Conservation (phyloP, 2,888 invertebrate genomes). For the Aleiodes leptofemur region DNA sequence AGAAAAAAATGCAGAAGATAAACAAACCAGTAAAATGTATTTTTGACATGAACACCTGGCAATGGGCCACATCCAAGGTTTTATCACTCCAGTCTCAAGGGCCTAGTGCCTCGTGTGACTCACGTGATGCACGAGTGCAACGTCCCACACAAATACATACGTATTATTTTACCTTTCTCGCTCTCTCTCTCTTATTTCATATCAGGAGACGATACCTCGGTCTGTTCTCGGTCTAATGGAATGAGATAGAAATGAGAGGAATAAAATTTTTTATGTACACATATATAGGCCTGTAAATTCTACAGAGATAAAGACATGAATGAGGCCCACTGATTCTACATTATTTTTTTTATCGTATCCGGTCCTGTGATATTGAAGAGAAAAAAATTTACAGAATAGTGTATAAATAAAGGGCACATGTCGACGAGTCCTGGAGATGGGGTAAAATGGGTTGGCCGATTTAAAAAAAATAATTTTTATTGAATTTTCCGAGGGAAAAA, state of each 20-base stretch:
- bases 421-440: neutral
- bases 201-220: neutral
- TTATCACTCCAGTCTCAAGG: slow-evolving; percentile 27
- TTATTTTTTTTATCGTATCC: slow-evolving; percentile 10
- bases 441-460: no score
- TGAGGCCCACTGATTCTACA: slow-evolving; percentile 32
- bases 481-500: no score
- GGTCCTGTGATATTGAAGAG: neutral
- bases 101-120: neutral
- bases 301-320: slow-evolving; percentile 27
- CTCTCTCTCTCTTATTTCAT: slow-evolving; percentile 10
- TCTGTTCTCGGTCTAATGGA: slow-evolving; percentile 18
- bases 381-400: neutral
- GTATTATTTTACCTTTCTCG: neutral
- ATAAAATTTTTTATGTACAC: slow-evolving; percentile 3
- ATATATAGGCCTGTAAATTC: slow-evolving; percentile 9
- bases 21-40: slow-evolving; percentile 12
- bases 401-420: neutral
- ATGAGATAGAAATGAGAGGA: slow-evolving; percentile 21
- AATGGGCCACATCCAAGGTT: slow-evolving; percentile 23
- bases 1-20: neutral
- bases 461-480: no score
- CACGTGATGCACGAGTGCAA: slow-evolving; percentile 34
- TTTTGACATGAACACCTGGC: slow-evolving; percentile 30
- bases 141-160: slow-evolving; percentile 12